Percentiles rank a stretch among this genome's conserved stretches.
phyloP scores from a whole-genome alignment of 2,888 invertebrate genomes.

The Pandemis heparana region DNA sequence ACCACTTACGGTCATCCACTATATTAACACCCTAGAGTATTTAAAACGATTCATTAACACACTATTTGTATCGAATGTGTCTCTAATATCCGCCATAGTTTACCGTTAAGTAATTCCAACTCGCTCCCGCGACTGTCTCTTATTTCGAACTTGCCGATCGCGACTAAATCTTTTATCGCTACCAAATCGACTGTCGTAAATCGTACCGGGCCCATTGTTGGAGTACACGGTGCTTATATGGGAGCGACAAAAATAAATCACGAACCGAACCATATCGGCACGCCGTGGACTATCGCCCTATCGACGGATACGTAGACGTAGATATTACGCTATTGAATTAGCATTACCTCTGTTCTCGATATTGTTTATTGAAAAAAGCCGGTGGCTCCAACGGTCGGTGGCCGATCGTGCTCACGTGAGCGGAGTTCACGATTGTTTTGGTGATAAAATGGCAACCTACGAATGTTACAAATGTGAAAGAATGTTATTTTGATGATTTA shows the following conservation, averaged over 20 bases:
- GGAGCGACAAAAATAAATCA: slow-evolving; percentile 83
- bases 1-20: neutral
- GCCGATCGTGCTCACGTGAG: neutral
- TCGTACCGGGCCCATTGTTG: slow-evolving; percentile 80
- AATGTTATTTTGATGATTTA: no score
- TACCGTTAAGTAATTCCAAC: slow-evolving; percentile 28
- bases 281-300: slow-evolving; percentile 78
- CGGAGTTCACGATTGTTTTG: slow-evolving; percentile 1
- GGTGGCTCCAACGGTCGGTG: slow-evolving; percentile 11
- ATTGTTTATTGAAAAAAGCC: slow-evolving; percentile 55
- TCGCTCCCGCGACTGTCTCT: neutral
- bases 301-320: slow-evolving; percentile 75
- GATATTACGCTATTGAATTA: slow-evolving; percentile 84
- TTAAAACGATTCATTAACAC: neutral
- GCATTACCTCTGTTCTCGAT: slow-evolving; percentile 80
- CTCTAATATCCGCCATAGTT: no score
- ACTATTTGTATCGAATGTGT: neutral
- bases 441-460: slow-evolving; percentile 10
- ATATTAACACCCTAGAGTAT: no score
- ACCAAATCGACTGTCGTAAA: slow-evolving; percentile 83
- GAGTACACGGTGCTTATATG: slow-evolving; percentile 79
- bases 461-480: no score
- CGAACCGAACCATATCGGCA: slow-evolving; percentile 82
- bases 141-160: slow-evolving; percentile 49
- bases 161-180: slow-evolving; percentile 79